phyloP scores from a whole-genome alignment of 1,140 invertebrate species.

The Onthophagus taurus region DNA sequence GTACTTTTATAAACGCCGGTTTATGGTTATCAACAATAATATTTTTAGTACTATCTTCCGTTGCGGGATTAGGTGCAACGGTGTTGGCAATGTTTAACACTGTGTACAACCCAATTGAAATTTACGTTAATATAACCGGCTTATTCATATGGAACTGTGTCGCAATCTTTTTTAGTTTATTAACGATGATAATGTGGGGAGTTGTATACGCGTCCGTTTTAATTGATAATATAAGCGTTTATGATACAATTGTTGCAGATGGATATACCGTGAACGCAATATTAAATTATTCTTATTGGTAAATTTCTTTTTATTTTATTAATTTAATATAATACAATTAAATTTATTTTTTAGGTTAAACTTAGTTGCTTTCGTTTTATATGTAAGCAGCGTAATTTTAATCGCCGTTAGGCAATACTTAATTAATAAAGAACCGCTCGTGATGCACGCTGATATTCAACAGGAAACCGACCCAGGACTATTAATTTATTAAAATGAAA shows the following conservation, averaged over 20 bases:
- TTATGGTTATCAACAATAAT: conserved; percentile 2
- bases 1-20: conserved; percentile 3
- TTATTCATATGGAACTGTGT: not conserved
- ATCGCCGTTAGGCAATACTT: not conserved
- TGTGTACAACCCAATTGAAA: not conserved
- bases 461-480: not conserved
- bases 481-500: not conserved
- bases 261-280: not conserved
- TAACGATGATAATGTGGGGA: not conserved
- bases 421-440: conserved; percentile 3
- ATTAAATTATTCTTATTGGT: conserved; percentile 7
- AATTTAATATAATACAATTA: no score
- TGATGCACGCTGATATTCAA: not conserved
- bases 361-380: not conserved
- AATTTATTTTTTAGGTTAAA: not conserved
- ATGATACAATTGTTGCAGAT: not conserved
- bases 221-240: not conserved
- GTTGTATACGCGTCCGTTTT: not conserved
- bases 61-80: not conserved
- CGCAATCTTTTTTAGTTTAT: not conserved
- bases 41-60: not conserved
- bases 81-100: not conserved
- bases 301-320: no score
- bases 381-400: not conserved
- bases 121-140: not conserved